phyloP scores from a whole-genome alignment of 1,140 invertebrate genomes.

The Steinernema khuongi region DNA sequence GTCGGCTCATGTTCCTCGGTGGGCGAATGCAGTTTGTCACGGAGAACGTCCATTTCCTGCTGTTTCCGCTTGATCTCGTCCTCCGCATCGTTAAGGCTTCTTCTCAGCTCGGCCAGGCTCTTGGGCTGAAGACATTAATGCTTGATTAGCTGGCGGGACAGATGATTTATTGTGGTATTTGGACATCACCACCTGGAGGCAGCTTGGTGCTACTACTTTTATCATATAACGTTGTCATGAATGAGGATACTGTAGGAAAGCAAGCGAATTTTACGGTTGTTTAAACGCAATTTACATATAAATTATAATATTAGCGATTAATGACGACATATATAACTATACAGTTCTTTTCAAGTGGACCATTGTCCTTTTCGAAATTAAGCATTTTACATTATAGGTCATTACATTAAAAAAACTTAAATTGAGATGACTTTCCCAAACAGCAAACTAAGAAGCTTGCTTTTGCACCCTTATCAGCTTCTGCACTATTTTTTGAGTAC shows the following conservation, averaged over 20 bases:
- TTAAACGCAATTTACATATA: no score
- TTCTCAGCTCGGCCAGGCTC: background rate
- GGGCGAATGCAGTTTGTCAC: background rate
- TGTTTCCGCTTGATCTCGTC: background rate
- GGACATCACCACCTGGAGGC: background rate
- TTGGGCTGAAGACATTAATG: background rate
- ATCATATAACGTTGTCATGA: background rate
- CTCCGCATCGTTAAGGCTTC: conserved; percentile 1
- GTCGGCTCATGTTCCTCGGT: background rate
- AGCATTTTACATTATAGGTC: no score
- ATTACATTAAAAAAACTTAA: no score
- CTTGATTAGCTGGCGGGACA: background rate
- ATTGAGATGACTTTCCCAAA: no score
- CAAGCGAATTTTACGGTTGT: no score
- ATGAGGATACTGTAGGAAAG: background rate
- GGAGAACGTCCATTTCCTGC: background rate
- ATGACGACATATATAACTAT: no score
- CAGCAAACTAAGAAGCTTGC: no score
- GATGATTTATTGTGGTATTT: background rate
- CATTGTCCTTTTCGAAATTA: no score
- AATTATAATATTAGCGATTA: no score
- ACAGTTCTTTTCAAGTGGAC: no score
- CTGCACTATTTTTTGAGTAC: no score
- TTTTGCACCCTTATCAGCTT: no score
- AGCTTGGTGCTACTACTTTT: background rate